These are phyloP conservation scores for Gorsachius goisagi DNA, from an alignment of 2,113 vertebrate genomes.

Conservation along the genomic window DNA sequence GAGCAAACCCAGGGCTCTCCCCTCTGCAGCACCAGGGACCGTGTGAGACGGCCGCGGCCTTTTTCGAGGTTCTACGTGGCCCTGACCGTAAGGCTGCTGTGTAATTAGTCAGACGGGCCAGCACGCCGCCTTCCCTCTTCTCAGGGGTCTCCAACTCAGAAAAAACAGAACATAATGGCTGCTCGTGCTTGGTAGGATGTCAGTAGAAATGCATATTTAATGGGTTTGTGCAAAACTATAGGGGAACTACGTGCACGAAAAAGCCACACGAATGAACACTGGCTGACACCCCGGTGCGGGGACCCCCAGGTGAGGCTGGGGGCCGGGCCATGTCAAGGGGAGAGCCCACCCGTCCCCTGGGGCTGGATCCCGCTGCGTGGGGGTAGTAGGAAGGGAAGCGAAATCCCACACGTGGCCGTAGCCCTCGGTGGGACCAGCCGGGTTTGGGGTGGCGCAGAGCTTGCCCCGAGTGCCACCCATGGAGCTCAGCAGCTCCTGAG, in stretches of 20 bases:
- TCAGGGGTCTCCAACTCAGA: background rate
- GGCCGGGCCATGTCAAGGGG: fast-evolving
- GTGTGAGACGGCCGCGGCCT: fast-evolving
- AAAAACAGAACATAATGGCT: background rate
- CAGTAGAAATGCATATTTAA: background rate
- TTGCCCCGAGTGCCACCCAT: fast-evolving
- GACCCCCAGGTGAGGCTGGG: fast-evolving
- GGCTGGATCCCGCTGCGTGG: fast-evolving
- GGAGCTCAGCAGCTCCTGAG: background rate
- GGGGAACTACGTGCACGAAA: fast-evolving
- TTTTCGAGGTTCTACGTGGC: background rate
- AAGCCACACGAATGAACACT: background rate
- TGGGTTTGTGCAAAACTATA: background rate
- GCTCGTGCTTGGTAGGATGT: background rate
- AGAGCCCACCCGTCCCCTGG: fast-evolving
- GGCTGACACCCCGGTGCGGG: background rate
- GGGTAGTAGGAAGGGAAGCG: background rate
- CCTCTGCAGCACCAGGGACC: fast-evolving
- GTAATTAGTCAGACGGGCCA: fast-evolving
- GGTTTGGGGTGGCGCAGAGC: background rate
- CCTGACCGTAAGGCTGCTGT: background rate
- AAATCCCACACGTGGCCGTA: fast-evolving
- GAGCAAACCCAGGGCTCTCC: background rate
- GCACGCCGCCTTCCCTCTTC: background rate
- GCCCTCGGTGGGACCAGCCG: background rate